phyloP scores from a whole-genome alignment of 2,113 vertebrate genomes.

The Pheucticus melanocephalus region DNA sequence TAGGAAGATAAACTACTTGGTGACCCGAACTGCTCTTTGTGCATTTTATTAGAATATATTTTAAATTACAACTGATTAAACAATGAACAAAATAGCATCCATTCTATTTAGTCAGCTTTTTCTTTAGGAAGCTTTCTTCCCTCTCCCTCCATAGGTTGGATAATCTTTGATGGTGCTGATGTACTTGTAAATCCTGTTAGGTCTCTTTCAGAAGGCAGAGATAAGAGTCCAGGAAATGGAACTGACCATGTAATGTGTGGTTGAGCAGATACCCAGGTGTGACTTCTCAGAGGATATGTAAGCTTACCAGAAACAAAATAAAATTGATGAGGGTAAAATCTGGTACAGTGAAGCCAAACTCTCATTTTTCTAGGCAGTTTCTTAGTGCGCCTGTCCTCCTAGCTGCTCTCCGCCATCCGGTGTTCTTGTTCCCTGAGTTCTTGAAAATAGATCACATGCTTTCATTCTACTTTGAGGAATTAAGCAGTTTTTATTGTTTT shows the following conservation, averaged over 20 bases:
- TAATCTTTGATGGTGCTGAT: neutral
- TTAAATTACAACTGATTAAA: neutral
- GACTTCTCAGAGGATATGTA: neutral
- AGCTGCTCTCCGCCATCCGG: neutral
- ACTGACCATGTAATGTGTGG: accelerated
- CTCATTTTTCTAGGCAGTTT: accelerated
- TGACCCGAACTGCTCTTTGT: neutral
- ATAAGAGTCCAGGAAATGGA: neutral
- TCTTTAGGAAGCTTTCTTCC: neutral
- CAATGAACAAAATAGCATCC: neutral
- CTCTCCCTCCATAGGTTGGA: neutral
- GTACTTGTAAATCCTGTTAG: accelerated
- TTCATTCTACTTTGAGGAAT: neutral
- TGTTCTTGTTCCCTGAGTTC: neutral
- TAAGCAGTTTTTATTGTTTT: neutral
- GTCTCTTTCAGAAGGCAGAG: neutral
- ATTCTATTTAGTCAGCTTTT: neutral
- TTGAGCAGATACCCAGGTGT: neutral
- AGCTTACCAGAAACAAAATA: neutral
- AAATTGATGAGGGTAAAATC: neutral
- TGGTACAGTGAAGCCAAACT: neutral
- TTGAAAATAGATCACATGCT: neutral
- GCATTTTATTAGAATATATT: neutral
- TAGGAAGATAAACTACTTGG: neutral
- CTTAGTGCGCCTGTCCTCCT: neutral